Evolutionary conservation across 2,888 invertebrate genomes (phyloP), one percentile per base, ranked within the genome.

Genomic region (Conops quadrifasciatus): DNA sequence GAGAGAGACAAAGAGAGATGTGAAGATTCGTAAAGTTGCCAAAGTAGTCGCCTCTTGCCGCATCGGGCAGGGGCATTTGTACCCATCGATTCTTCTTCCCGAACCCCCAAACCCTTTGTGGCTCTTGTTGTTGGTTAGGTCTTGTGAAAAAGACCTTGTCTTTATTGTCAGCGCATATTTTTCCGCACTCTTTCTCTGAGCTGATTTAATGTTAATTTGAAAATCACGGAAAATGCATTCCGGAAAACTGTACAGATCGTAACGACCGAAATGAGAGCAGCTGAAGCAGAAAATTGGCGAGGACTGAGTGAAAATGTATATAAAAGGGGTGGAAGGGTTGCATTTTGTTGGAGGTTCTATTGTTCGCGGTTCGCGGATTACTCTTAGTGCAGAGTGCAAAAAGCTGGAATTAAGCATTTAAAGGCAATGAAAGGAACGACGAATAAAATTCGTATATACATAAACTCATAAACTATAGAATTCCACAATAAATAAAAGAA

Each of bases 171-270:
- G 59, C 59, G 59, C 49, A 62, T 62, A 16, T 68, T 68, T 58
- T 47, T 45, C 2, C 59, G 28, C 62, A 7, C 36, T 28, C 60
- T 68, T 58, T 53, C 53, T 21, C 19, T 45, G 24, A 47, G 51
- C 9, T 36, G 5, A 66, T 56, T 49, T 64, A 68, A 68, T 72
- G 58, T 69, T 72, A 59, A 72, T 68, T 72, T 65, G 68, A 68
- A 72, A 72, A 72, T 72, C 71, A 72, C 65, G 65, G 68, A 72
- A 72, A 72, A 65, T 56, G 58, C 71, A 65, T 71, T 59, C 64
- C 64, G 68, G 67, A 68, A 70, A 56, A 70, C 15, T 59, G 15
- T 19, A 45, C 45, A 62, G 19, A 53, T 51, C 53, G 62, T 56
- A 70, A 64, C 30, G 58, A 36, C 2, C 43, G 68, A 36, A 68